Conservation (phyloP, 2,113 vertebrate genomes). For the Equus przewalskii region DNA sequence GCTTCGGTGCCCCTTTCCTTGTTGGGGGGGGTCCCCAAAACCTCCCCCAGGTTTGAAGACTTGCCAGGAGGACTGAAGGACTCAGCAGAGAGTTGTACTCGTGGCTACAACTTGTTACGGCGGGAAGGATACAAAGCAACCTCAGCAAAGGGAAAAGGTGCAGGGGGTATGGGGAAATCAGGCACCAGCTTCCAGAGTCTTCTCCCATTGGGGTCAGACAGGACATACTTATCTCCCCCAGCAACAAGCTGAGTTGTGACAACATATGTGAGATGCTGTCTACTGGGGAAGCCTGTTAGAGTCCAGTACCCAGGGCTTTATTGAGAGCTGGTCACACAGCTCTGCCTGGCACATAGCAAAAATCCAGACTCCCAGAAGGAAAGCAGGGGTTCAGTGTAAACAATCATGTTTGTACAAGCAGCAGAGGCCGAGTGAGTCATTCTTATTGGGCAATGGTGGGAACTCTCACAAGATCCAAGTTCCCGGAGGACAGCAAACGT, state of each 20-base stretch:
- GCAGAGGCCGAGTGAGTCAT: neutral
- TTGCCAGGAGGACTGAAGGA: neutral
- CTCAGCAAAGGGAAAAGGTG: too few relatives aligned
- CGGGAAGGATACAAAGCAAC: neutral
- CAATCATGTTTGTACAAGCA: neutral
- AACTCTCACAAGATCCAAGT: neutral
- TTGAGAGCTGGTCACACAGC: neutral
- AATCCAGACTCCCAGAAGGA: neutral
- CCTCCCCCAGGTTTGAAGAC: neutral
- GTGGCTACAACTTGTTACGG: neutral
- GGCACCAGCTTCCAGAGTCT: too few relatives aligned
- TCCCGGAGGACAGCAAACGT: neutral
- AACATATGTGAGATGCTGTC: too few relatives aligned
- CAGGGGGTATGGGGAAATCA: too few relatives aligned
- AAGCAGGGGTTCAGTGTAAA: neutral
- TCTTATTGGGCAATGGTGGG: too few relatives aligned
- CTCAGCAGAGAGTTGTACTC: neutral
- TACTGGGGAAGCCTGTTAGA: too few relatives aligned
- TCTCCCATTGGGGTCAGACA: too few relatives aligned
- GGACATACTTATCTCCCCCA: too few relatives aligned
- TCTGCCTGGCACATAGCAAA: rapidly evolving
- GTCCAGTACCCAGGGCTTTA: neutral
- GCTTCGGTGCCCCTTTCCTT: neutral
- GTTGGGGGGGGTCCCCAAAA: neutral
- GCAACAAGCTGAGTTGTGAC: too few relatives aligned